Evolutionary conservation across 23 tunicate genomes (phyloP).

Genomic region (Phallusia fumigata): DNA sequence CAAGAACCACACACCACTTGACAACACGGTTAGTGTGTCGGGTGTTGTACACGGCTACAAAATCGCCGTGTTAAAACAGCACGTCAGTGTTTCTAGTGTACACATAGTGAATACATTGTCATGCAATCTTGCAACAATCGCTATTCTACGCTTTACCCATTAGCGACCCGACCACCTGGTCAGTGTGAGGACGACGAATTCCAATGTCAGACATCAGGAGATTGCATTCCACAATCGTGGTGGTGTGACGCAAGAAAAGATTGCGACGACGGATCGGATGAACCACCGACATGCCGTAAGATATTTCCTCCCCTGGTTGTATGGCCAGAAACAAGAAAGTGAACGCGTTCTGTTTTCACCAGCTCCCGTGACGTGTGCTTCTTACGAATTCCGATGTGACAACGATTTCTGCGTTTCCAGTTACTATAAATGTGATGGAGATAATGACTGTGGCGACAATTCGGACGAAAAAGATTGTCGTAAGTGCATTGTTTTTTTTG

Average conservation of each 20-base stretch:
- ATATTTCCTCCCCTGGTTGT: neutral
- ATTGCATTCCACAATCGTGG: conserved; percentile 73
- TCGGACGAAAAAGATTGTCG: conserved; percentile 82
- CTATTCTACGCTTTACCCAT: neutral
- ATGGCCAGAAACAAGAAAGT: neutral
- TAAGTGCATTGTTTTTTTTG: too few relatives aligned
- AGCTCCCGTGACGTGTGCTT: conserved; percentile 37
- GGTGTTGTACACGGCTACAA: too few relatives aligned
- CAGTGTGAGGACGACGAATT: conserved; percentile 63
- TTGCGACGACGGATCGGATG: conserved; percentile 86
- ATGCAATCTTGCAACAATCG: too few relatives aligned
- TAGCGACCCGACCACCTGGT: conserved; percentile 74
- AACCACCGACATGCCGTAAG: conserved; percentile 82
- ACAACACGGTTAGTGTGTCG: too few relatives aligned
- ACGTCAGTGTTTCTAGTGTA: too few relatives aligned
- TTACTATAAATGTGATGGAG: conserved; percentile 52
- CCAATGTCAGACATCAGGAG: conserved; percentile 74
- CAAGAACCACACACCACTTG: too few relatives aligned
- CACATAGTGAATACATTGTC: too few relatives aligned
- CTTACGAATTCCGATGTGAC: conserved; percentile 71
- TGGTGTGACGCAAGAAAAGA: conserved; percentile 74
- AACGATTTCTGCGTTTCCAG: conserved; percentile 41
- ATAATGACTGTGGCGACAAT: conserved; percentile 68
- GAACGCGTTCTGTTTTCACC: neutral
- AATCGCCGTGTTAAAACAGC: too few relatives aligned